Conservation (phyloP, 2,888 invertebrate genomes). For the Eupithecia dodoneata region DNA sequence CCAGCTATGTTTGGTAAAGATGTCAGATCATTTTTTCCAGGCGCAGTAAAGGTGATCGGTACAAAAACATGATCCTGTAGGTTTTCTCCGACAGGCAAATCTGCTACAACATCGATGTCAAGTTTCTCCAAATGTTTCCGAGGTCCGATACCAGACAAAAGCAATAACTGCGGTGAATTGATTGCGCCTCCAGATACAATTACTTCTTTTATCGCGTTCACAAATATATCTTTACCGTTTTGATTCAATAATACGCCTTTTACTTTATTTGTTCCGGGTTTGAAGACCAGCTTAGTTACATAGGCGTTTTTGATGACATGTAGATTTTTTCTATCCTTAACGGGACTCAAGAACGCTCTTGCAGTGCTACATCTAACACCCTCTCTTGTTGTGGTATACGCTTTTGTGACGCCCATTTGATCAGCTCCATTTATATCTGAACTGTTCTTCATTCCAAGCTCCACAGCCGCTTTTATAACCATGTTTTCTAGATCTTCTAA, state of each 20-base stretch:
- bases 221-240: conserved; percentile 61
- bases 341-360: conserved; percentile 76
- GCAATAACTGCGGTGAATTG: conserved; percentile 79
- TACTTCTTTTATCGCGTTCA: conserved; percentile 75
- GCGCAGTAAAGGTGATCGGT: conserved; percentile 65
- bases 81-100: conserved; percentile 81
- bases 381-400: conserved; percentile 72
- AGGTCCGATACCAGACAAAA: conserved; percentile 82
- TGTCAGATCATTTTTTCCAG: conserved; percentile 51
- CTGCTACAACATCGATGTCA: conserved; percentile 67
- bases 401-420: conserved; percentile 77
- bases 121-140: conserved; percentile 64
- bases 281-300: conserved; percentile 82
- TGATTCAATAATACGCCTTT: conserved; percentile 71
- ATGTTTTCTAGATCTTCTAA: conserved; percentile 53
- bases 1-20: conserved; percentile 57
- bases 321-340: conserved; percentile 69
- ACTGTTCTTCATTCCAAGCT: conserved; percentile 68
- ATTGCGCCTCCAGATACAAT: conserved; percentile 79
- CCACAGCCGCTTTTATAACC: conserved; percentile 67
- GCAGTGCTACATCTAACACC: conserved; percentile 81
- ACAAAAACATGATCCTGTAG: conserved; percentile 79
- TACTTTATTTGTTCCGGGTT: conserved; percentile 70
- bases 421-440: conserved; percentile 71
- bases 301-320: conserved; percentile 78